Evolutionary conservation across 2,113 vertebrate genomes (phyloP).

Genomic region (Oncorhynchus tshawytscha): DNA sequence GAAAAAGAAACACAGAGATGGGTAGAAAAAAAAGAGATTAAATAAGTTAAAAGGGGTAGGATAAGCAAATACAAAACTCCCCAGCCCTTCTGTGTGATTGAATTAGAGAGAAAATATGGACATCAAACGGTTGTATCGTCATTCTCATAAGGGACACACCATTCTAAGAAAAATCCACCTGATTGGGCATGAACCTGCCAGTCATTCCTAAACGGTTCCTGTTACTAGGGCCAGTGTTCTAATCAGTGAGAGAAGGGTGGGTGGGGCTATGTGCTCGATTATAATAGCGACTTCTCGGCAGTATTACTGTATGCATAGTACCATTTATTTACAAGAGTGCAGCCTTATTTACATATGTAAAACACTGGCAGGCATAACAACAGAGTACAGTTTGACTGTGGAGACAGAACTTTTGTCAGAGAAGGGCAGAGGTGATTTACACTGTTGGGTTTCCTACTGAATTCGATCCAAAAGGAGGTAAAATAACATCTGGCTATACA

Average conservation of each 20-base stretch:
- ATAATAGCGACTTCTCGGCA: conserved; percentile 5
- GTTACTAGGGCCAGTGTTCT: not conserved
- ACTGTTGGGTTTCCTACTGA: not conserved
- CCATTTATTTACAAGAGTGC: conserved; percentile 60
- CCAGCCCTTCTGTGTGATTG: no score
- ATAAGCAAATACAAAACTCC: no score
- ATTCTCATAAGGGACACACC: conserved; percentile 28
- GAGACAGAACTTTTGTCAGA: not conserved
- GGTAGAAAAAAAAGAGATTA: no score
- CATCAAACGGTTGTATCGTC: not conserved
- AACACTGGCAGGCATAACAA: conserved; percentile 29
- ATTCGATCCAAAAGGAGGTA: not conserved
- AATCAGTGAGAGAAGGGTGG: not conserved
- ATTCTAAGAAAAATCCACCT: not conserved
- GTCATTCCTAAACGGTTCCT: not conserved
- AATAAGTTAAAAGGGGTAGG: no score
- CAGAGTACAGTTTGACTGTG: conserved; percentile 20
- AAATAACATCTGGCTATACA: conserved; percentile 7
- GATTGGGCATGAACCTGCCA: not conserved
- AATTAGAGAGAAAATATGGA: no score
- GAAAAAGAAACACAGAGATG: no score
- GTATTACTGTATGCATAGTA: conserved; percentile 29
- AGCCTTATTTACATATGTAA: conserved; percentile 58
- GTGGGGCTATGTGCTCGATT: not conserved
- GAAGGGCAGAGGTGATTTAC: conserved; percentile 5